Evolutionary conservation across 2,113 vertebrate genomes (phyloP).

Genomic region (Lanius ludovicianus): DNA sequence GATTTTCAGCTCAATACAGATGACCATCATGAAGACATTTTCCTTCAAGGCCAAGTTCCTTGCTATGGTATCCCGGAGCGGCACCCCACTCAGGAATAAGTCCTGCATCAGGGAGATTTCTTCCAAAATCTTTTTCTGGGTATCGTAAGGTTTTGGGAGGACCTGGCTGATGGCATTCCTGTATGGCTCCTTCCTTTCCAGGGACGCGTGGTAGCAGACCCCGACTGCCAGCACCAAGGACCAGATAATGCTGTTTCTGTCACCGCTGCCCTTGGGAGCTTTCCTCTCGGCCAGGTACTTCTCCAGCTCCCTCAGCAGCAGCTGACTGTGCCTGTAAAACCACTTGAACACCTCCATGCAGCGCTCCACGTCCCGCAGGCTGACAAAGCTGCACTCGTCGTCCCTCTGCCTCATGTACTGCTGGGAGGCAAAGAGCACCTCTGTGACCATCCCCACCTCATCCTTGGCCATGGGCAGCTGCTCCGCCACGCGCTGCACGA

Average conservation of each 20-base stretch:
- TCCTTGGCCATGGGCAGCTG: neutral
- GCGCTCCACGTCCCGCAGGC: conserved; percentile 93
- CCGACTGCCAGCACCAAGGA: conserved; percentile 85
- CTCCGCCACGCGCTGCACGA: conserved; percentile 82
- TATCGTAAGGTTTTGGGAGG: conserved; percentile 70
- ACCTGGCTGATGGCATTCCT: conserved; percentile 72
- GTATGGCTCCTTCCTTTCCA: conserved; percentile 83
- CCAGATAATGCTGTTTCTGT: conserved; percentile 79
- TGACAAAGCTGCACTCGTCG: conserved; percentile 90
- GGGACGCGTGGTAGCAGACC: conserved; percentile 92
- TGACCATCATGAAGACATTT: conserved; percentile 97
- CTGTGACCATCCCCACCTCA: conserved; percentile 31
- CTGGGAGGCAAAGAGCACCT: conserved; percentile 88
- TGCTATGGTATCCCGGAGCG: conserved; percentile 86
- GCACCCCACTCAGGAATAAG: conserved; percentile 83
- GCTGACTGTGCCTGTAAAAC: conserved; percentile 76
- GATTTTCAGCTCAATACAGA: conserved; percentile 93
- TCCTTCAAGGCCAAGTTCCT: conserved; percentile 92
- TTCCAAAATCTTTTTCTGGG: conserved; percentile 72
- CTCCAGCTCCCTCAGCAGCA: conserved; percentile 75
- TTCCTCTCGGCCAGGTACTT: neutral
- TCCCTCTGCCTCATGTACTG: conserved; percentile 83
- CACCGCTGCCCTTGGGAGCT: neutral
- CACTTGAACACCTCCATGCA: conserved; percentile 88
- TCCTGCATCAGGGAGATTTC: conserved; percentile 87